Conservation (phyloP, 2,888 invertebrate genomes). For the Watsonalla binaria region DNA sequence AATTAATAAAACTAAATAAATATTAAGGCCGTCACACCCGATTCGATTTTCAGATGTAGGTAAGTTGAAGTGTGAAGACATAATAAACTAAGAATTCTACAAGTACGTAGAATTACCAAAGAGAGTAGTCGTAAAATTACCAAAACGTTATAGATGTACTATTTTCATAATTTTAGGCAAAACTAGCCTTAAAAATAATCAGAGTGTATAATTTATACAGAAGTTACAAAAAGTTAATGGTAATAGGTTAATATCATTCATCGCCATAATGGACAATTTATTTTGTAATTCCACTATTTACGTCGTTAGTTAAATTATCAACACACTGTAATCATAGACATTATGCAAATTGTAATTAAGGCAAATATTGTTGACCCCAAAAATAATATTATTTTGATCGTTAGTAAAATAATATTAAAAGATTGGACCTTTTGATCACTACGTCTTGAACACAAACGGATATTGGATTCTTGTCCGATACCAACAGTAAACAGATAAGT, state of each 20-base stretch:
- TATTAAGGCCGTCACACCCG: too few relatives aligned
- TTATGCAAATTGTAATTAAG: neutral
- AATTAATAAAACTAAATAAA: too few relatives aligned
- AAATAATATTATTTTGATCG: neutral
- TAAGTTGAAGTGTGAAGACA: too few relatives aligned
- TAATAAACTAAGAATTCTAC: too few relatives aligned
- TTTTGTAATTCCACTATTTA: neutral
- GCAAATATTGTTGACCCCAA: too few relatives aligned
- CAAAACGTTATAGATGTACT: neutral
- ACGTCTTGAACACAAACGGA: neutral
- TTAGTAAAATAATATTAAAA: neutral
- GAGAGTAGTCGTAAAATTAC: neutral
- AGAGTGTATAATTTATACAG: constrained; percentile 34
- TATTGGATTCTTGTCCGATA: neutral
- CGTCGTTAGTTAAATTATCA: neutral
- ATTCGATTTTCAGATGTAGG: too few relatives aligned
- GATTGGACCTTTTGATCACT: neutral
- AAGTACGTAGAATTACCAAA: too few relatives aligned
- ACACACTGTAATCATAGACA: neutral
- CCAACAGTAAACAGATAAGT: neutral
- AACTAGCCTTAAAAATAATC: constrained; percentile 27
- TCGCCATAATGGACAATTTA: neutral
- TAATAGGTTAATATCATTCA: neutral
- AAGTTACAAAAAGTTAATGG: constrained; percentile 11
- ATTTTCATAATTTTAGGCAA: neutral